Base-by-base conservation (phyloP, 2,797 vertebrate species). In the Sebastes oblongus region DNA sequence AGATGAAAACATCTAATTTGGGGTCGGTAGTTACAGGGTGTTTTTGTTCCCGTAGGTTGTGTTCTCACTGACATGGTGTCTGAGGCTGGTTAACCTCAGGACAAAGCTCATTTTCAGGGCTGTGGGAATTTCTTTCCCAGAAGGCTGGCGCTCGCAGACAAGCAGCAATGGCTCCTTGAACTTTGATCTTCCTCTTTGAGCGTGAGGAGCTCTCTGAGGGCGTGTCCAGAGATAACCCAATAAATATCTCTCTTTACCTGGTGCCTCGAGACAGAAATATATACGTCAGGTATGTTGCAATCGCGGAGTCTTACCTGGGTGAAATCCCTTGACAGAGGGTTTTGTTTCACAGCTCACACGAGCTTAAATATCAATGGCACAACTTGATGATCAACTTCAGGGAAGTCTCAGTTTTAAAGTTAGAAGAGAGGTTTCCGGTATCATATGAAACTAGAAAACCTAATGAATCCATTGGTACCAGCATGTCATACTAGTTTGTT, bases 131-230 rank as follows among this genome's bases (percentile, higher is more conserved):
- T 89, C 18, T 18, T 92, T 91, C 81, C 83, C 85, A 82, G 75
- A 75, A 87, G 75, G 32, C 54, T 24, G 25, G n/a, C 8, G 20
- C 70, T 74, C 8, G 4, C 4, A 83, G 66, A 75, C 59, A 6
- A 76, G 70, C 72, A 78, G 78, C 85, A 86, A 71, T 56, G 72
- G 25, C 75, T 87, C 29, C 61, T 79, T 93, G 93, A 89, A 91
- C 93, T 94, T 94, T 95, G 91, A 90, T 91, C 89, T 91, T 88
- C 78, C 61, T 82, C 66, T 81, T 16, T 27, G 36, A 89, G 80
- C 61, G 68, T 75, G 80, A 78, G 68, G 77, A 76, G 75, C 80
- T 88, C 42, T 73, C 74, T 18, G 67, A 85, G 78, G 79, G 88
- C 42, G 80, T 91, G 84, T 90, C 62, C 6, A 65, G 70, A 78